Base-by-base conservation (phyloP, 2,797 vertebrate species). In the Mus minutoides region DNA sequence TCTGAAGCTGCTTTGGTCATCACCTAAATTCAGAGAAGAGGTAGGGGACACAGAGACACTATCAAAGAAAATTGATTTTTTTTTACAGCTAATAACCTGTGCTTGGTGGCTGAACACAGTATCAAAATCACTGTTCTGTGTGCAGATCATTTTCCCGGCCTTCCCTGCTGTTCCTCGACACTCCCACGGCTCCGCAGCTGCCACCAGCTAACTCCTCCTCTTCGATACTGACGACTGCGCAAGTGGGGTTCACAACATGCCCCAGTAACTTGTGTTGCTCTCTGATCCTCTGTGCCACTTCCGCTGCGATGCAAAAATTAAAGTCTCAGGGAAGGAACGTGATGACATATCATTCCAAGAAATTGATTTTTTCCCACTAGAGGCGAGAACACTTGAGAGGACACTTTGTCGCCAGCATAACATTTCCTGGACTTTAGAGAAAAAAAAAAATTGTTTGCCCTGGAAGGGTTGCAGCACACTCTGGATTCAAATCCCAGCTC, bases 51-150 rank as follows among this genome's bases (percentile, higher is more conserved):
- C 62, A 96, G 85, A 95, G 91, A 98, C 95, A 94, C 94, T 95
- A 97, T 97, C 94, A 97, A 96, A 96, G 95, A 96, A 97, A 97
- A 97, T 97, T 96, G 96, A 97, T 97, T 97, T 98, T 54, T 52
- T 54, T 97, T 95, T 94, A 96, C 90, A 94, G 93, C 95, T 97
- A 97, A 97, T 97, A 97, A 94, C 90, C 95, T 97, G 95, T 56
- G 75, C 96, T 97, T 80, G 94, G 96, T 96, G 86, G 84, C 94
- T 94, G 93, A 97, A 96, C 92, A 92, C 92, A 96, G 64, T 69
- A 94, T 96, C 96, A 94, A 88, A 97, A 97, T 97, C 97, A 97
- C 43, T 64, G 79, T 95, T 95, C 94, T 92, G 92, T 85, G 92
- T 79, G 97, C 96, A 92, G 93, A 95, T 97, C 79, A 97, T 97